These are phyloP conservation scores for Cheilosia pagana DNA, from an alignment of 2,888 invertebrate genomes.

Conservation along the genomic window DNA sequence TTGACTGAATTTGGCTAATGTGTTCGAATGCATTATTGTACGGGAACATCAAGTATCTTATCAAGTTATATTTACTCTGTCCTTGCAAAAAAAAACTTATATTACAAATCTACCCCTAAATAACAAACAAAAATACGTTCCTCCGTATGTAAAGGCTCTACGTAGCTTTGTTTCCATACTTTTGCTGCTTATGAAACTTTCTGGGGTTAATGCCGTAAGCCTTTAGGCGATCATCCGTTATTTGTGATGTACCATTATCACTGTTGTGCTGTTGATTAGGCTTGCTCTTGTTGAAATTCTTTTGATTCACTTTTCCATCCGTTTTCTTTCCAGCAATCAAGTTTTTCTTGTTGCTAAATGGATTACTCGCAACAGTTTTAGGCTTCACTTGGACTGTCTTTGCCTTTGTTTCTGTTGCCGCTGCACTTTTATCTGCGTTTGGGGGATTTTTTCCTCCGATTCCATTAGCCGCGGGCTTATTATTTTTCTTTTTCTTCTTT, in stretches of 20 bases:
- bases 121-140: not conserved
- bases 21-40: too few species aligned
- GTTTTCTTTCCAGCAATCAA: not conserved
- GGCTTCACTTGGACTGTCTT: not conserved
- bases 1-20: too few species aligned
- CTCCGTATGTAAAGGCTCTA: not conserved
- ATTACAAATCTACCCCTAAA: not conserved
- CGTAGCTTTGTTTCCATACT: slow-evolving; percentile 77
- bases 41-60: too few species aligned
- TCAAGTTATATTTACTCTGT: too few species aligned
- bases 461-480: not conserved
- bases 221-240: slow-evolving; percentile 91
- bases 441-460: not conserved
- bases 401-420: not conserved
- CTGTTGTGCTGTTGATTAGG: slow-evolving; percentile 55
- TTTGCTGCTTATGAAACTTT: slow-evolving; percentile 85
- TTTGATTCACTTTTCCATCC: slow-evolving; percentile 67
- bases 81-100: not conserved
- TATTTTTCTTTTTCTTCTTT: slow-evolving; percentile 76
- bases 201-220: slow-evolving; percentile 97
- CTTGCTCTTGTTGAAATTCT: slow-evolving; percentile 76
- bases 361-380: slow-evolving; percentile 56
- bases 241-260: slow-evolving; percentile 69
- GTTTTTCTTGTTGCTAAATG: slow-evolving; percentile 73
- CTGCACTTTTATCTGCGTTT: not conserved